Evolutionary conservation across 2,888 invertebrate species (phyloP).

Genomic region (Flexamia atlantica): DNA sequence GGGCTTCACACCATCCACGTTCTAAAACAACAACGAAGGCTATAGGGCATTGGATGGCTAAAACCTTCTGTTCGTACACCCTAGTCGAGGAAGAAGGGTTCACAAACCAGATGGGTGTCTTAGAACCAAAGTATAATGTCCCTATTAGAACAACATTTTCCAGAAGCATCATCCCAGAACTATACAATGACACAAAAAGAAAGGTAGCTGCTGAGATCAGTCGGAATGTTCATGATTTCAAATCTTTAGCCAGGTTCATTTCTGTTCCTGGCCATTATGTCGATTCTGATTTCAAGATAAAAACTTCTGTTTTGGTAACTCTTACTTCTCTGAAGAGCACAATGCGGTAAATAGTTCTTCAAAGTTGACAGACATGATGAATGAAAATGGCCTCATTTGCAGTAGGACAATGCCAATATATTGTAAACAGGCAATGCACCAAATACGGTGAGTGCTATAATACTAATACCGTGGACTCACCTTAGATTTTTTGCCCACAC

Average conservation of each 20-base stretch:
- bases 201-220: no score
- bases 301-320: not conserved
- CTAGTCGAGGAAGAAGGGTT: not conserved
- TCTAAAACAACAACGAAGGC: not conserved
- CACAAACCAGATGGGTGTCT: not conserved
- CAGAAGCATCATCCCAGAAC: not conserved
- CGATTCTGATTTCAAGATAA: not conserved
- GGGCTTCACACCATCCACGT: not conserved
- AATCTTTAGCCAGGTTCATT: not conserved
- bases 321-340: not conserved
- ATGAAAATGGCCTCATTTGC: not conserved
- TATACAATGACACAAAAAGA: not conserved
- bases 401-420: not conserved
- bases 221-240: no score
- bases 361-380: not conserved
- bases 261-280: conserved; percentile 71
- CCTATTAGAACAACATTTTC: conserved; percentile 14
- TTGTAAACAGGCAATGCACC: conserved; percentile 8
- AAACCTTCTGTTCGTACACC: not conserved
- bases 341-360: not conserved
- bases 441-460: conserved; percentile 1
- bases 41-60: no score
- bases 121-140: not conserved
- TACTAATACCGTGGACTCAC: not conserved
- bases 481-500: not conserved